Evolutionary conservation across 2,113 vertebrate genomes (phyloP).

Genomic region (Nicator chloris): DNA sequence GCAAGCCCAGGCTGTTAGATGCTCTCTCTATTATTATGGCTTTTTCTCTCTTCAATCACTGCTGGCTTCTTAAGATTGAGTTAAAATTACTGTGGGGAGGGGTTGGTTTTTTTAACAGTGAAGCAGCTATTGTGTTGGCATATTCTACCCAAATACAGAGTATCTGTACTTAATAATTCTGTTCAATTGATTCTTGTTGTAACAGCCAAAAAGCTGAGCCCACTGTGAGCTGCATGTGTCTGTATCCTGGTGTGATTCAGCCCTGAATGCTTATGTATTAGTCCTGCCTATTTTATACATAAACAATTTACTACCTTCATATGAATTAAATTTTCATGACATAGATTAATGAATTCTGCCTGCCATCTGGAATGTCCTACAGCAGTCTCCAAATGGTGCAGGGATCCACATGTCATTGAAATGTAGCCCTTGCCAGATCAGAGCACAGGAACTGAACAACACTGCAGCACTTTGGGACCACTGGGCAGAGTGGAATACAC

Average conservation of each 20-base stretch:
- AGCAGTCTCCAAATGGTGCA: neutral
- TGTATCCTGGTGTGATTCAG: neutral
- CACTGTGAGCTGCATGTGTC: neutral
- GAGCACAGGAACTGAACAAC: neutral
- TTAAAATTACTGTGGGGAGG: neutral
- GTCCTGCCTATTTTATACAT: constrained; percentile 28
- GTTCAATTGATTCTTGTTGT: neutral
- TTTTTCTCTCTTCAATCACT: constrained; percentile 20
- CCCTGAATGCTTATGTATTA: constrained; percentile 40
- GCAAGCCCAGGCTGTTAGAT: constrained; percentile 46
- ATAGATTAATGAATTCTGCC: constrained; percentile 48
- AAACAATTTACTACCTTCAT: constrained; percentile 47
- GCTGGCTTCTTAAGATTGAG: neutral
- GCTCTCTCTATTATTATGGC: neutral
- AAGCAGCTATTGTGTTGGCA: neutral
- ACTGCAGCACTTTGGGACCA: neutral
- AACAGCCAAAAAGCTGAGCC: constrained; percentile 16
- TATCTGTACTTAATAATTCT: constrained; percentile 17
- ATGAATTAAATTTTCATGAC: constrained; percentile 54
- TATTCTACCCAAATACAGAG: neutral
- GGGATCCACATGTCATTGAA: neutral
- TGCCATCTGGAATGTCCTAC: constrained; percentile 47
- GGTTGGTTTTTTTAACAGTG: neutral
- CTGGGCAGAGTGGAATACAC: neutral
- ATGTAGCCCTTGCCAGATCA: neutral